Evolutionary conservation across 2,797 vertebrate genomes (phyloP).

Genomic region (Pantherophis alleghaniensis): DNA sequence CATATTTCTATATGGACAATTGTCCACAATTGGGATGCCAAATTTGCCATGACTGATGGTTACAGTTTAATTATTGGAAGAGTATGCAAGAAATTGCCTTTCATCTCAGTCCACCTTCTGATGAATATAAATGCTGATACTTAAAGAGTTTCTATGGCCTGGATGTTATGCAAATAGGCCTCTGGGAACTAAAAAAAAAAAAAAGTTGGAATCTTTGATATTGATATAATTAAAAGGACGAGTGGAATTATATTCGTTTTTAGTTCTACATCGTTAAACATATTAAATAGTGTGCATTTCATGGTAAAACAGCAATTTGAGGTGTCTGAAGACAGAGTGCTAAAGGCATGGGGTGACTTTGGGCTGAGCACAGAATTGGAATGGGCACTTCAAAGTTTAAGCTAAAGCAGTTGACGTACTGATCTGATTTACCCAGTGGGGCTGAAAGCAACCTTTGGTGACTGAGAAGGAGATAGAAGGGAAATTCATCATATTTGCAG

Average conservation of each 20-base stretch:
- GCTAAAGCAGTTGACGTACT: background rate
- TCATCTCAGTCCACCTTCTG: conserved; percentile 7
- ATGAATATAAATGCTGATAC: background rate
- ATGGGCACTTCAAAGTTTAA: background rate
- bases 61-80: background rate
- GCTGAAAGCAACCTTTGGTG: background rate
- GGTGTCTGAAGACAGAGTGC: background rate
- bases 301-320: conserved; percentile 6
- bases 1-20: background rate
- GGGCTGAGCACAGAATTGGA: background rate
- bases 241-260: conserved; percentile 7
- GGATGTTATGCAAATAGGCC: conserved; percentile 21
- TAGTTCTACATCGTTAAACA: background rate
- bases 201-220: conserved; percentile 10
- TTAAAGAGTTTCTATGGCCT: conserved; percentile 5
- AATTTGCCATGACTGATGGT: background rate
- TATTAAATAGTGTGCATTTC: conserved; percentile 4
- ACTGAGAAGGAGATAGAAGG: background rate
- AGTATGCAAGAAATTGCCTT: background rate
- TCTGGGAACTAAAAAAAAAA: conserved; percentile 16
- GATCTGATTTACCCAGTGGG: background rate
- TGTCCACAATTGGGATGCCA: background rate
- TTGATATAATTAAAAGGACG: conserved; percentile 27
- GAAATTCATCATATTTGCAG: background rate
- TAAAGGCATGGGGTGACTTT: background rate